Conservation (phyloP, 2,113 vertebrate genomes). For the Stercorarius parasiticus region DNA sequence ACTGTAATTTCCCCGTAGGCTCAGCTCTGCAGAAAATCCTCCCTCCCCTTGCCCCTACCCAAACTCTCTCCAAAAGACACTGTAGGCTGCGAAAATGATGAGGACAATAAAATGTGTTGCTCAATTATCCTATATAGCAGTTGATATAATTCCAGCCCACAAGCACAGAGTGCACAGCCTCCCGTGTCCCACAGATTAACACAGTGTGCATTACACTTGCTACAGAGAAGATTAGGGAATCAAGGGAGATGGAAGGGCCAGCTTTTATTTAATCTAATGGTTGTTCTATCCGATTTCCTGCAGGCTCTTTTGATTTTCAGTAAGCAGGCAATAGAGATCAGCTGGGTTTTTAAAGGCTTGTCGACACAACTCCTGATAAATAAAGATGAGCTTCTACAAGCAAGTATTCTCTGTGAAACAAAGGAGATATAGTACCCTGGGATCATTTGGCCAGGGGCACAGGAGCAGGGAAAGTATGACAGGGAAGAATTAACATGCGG, state of each 20-base stretch:
- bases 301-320: slow-evolving; percentile 30
- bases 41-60: not conserved
- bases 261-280: slow-evolving; percentile 11
- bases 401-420: slow-evolving; percentile 12
- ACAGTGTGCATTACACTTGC: not conserved
- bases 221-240: not conserved
- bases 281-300: slow-evolving; percentile 33
- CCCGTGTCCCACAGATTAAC: not conserved
- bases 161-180: not conserved
- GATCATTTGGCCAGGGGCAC: not conserved
- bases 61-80: not conserved
- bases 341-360: slow-evolving; percentile 45
- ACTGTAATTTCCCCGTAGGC: not conserved
- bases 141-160: not conserved
- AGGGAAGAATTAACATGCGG: slow-evolving; percentile 11
- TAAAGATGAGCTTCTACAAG: slow-evolving; percentile 49
- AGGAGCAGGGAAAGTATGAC: not conserved
- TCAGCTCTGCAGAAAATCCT: not conserved
- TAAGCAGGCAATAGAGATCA: slow-evolving; percentile 9
- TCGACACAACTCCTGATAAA: slow-evolving; percentile 41
- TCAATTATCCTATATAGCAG: not conserved
- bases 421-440: slow-evolving; percentile 7
- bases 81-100: not conserved
- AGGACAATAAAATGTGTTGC: not conserved
- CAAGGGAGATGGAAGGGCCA: not conserved